Evolutionary conservation across 2,888 invertebrate species (phyloP).

Genomic region (Merodon equestris): DNA sequence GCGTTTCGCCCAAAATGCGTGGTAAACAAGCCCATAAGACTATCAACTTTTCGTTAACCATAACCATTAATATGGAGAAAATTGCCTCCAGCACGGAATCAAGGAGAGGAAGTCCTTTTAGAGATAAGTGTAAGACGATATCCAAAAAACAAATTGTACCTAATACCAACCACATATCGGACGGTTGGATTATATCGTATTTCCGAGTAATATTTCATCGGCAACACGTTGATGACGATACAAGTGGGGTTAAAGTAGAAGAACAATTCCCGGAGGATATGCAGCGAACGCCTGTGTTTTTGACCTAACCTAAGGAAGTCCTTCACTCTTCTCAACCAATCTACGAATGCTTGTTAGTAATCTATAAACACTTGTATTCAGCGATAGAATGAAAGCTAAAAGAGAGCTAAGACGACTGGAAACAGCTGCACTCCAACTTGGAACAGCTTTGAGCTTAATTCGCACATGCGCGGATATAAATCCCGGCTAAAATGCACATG

Average conservation of each 20-base stretch:
- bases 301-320: slow-evolving; percentile 62
- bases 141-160: too few species aligned
- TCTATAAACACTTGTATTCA: too few species aligned
- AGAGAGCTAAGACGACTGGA: slow-evolving; percentile 3
- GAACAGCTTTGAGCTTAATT: slow-evolving; percentile 15
- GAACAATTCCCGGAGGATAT: slow-evolving; percentile 49
- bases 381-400: too few species aligned
- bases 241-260: slow-evolving; percentile 43
- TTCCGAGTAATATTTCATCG: slow-evolving; percentile 48
- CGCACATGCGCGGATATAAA: slow-evolving; percentile 25
- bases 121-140: too few species aligned
- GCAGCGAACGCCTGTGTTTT: slow-evolving; percentile 59
- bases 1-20: slow-evolving; percentile 18
- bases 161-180: too few species aligned
- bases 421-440: not conserved
- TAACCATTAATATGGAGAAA: slow-evolving; percentile 52
- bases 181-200: not conserved
- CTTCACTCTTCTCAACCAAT: too few species aligned
- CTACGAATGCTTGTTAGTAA: too few species aligned
- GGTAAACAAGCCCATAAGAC: slow-evolving; percentile 36
- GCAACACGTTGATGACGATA: slow-evolving; percentile 27
- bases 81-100: slow-evolving; percentile 40
- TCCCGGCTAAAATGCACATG: slow-evolving; percentile 44
- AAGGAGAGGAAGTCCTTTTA: slow-evolving; percentile 8
- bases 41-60: slow-evolving; percentile 59